phyloP scores from a whole-genome alignment of 2,888 invertebrate genomes.

The Monopis laevigella region DNA sequence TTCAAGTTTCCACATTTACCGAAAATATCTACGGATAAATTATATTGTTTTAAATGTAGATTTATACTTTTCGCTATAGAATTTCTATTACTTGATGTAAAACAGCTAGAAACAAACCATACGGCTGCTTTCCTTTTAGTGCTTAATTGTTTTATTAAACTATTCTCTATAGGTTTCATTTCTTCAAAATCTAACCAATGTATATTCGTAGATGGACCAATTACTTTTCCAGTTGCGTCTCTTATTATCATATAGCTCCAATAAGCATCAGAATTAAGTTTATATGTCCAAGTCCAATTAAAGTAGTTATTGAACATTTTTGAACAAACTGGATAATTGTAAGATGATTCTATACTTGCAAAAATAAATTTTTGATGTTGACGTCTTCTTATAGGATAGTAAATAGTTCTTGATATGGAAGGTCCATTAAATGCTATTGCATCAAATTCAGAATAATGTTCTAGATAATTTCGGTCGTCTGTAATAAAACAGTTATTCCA shows the following conservation, averaged over 20 bases:
- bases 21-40: constrained; percentile 33
- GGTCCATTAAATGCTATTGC: constrained; percentile 40
- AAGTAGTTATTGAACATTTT: constrained; percentile 34
- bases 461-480: constrained; percentile 27
- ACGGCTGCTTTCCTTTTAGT: constrained; percentile 32
- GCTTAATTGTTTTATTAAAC: constrained; percentile 23
- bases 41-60: constrained; percentile 26
- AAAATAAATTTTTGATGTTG: constrained; percentile 39
- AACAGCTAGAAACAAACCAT: constrained; percentile 44
- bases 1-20: constrained; percentile 34
- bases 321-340: constrained; percentile 33
- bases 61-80: constrained; percentile 27
- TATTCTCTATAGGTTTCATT: constrained; percentile 25
- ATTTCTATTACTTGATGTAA: constrained; percentile 33
- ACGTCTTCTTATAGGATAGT: constrained; percentile 25
- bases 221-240: constrained; percentile 28
- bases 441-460: constrained; percentile 33
- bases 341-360: constrained; percentile 38
- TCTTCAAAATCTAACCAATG: constrained; percentile 27
- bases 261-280: constrained; percentile 36
- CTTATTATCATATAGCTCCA: constrained; percentile 39
- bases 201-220: constrained; percentile 32
- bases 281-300: constrained; percentile 55
- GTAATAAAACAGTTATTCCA: constrained; percentile 44
- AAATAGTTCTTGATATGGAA: constrained; percentile 21